Evolutionary conservation across 2,888 invertebrate genomes (phyloP).

Genomic region (Petrophora chlorosata): DNA sequence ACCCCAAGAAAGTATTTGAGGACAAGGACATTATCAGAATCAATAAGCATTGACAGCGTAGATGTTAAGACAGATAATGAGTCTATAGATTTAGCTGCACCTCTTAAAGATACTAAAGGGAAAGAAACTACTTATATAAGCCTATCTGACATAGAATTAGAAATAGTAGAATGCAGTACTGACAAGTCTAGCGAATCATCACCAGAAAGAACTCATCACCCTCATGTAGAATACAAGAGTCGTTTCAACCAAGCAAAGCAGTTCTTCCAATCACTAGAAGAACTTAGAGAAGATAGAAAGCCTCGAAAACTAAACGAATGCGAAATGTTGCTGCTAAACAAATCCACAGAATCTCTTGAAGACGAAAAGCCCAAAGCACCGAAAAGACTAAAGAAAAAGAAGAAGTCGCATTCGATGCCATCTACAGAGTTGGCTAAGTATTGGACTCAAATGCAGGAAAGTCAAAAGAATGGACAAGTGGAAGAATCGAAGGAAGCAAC

Average conservation of each 20-base stretch:
- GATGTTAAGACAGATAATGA: constrained; percentile 48
- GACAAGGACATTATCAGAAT: constrained; percentile 45
- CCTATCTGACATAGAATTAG: constrained; percentile 74
- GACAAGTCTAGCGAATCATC: constrained; percentile 54
- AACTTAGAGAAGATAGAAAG: constrained; percentile 61
- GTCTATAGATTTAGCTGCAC: constrained; percentile 49
- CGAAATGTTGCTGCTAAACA: constrained; percentile 60
- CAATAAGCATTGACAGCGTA: constrained; percentile 45
- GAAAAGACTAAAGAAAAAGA: constrained; percentile 59
- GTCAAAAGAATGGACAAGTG: constrained; percentile 39
- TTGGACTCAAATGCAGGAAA: constrained; percentile 65
- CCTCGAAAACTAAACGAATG: constrained; percentile 69
- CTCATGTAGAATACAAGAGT: constrained; percentile 69
- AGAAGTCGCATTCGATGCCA: constrained; percentile 72
- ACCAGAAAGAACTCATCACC: constrained; percentile 52
- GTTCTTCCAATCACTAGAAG: constrained; percentile 79
- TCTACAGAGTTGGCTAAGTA: constrained; percentile 74
- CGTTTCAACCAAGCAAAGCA: constrained; percentile 76
- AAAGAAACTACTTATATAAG: constrained; percentile 64
- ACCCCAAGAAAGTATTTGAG: constrained; percentile 37
- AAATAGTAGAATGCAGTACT: constrained; percentile 66
- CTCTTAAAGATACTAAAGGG: constrained; percentile 36
- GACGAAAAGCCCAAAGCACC: constrained; percentile 50
- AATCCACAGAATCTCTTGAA: constrained; percentile 70
- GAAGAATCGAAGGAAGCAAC: constrained; percentile 42